Conservation (phyloP, 1,140 invertebrate genomes). For the Cydia pomonella region DNA sequence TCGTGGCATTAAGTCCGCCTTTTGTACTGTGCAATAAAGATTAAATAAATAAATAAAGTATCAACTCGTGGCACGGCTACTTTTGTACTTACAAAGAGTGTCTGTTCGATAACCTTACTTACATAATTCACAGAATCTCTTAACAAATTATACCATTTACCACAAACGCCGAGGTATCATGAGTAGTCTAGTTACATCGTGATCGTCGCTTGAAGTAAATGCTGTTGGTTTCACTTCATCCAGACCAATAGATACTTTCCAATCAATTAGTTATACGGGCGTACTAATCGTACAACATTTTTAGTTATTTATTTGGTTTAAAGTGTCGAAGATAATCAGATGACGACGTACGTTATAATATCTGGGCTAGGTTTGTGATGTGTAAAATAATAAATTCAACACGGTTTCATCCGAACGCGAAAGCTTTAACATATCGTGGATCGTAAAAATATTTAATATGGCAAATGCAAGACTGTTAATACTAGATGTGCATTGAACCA, state of each 20-base stretch:
- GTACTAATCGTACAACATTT: background rate
- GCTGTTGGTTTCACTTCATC: slow-evolving; percentile 20
- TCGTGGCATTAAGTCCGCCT: too few relatives aligned
- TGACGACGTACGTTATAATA: too few relatives aligned
- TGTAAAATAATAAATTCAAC: too few relatives aligned
- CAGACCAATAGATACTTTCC: slow-evolving; percentile 19
- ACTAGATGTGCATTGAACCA: background rate
- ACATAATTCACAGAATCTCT: slow-evolving; percentile 8
- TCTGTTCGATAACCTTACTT: background rate
- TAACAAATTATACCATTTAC: background rate
- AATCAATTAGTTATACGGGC: slow-evolving; percentile 15
- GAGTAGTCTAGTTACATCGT: slow-evolving; percentile 18
- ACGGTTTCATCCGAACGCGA: too few relatives aligned
- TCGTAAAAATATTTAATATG: background rate
- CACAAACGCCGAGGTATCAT: background rate
- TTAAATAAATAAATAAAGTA: too few relatives aligned
- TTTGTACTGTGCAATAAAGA: too few relatives aligned
- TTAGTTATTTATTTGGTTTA: background rate
- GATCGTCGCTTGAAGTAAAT: slow-evolving; percentile 28
- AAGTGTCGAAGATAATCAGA: too few relatives aligned
- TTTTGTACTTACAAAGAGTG: background rate
- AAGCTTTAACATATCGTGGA: background rate
- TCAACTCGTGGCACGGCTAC: too few relatives aligned
- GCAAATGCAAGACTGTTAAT: background rate
- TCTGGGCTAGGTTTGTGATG: too few relatives aligned